Percentiles rank a stretch among this genome's conserved stretches.
phyloP scores from a whole-genome alignment of 30 jellyfish, hydroid and myxozoan genomes.

The Clytia hemisphaerica region DNA sequence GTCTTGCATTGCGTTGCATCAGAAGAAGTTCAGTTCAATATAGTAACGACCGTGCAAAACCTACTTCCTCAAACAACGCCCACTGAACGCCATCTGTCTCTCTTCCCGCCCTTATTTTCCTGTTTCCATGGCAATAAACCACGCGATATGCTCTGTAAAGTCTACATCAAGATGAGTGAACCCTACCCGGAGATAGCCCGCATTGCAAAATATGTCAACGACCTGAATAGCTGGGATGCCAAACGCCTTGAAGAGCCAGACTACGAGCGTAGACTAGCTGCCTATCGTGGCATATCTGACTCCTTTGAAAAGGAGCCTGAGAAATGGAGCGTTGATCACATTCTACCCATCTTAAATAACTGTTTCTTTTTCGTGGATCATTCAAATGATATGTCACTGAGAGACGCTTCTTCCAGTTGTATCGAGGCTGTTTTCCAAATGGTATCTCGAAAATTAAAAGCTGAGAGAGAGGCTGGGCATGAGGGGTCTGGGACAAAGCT shows the following conservation, averaged over 20 bases:
- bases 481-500: background rate
- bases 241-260: constrained; percentile 81
- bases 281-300: constrained; percentile 37
- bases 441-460: background rate
- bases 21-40: constrained; percentile 38
- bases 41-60: constrained; percentile 41
- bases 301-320: constrained; percentile 18
- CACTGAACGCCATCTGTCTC: constrained; percentile 8
- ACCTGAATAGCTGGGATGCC: constrained; percentile 73
- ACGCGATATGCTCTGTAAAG: constrained; percentile 57
- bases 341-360: constrained; percentile 49
- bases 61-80: constrained; percentile 21
- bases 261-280: constrained; percentile 62
- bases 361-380: constrained; percentile 39
- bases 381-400: constrained; percentile 60
- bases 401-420: constrained; percentile 79
- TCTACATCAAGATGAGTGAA: constrained; percentile 17
- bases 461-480: too few relatives aligned
- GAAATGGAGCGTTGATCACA: constrained; percentile 15
- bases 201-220: constrained; percentile 16
- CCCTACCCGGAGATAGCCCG: background rate
- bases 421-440: constrained; percentile 32
- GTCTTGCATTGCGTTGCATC: constrained; percentile 22
- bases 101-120: constrained; percentile 37
- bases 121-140: constrained; percentile 22